Evolutionary conservation across 2,888 invertebrate species (phyloP).

Genomic region (Pyrrhopygopsis socrates): DNA sequence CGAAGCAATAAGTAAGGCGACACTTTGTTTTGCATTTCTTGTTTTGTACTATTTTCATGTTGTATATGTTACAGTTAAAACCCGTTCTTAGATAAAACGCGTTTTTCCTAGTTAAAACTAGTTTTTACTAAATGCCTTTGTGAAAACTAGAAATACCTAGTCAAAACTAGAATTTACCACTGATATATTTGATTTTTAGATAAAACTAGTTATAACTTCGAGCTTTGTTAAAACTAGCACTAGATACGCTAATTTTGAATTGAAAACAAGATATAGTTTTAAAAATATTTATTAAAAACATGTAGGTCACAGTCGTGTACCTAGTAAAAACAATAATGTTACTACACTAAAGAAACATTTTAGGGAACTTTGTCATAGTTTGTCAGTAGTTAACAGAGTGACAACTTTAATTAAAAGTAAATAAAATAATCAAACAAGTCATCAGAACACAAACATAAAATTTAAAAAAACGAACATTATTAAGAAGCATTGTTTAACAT

Average conservation of each 20-base stretch:
- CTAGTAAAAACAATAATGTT: too few species aligned
- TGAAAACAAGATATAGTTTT: too few species aligned
- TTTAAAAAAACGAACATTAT: neutral
- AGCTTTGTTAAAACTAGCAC: neutral
- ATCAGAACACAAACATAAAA: neutral
- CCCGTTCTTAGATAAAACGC: neutral
- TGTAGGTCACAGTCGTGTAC: too few species aligned
- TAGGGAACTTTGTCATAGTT: neutral
- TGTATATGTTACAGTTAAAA: neutral
- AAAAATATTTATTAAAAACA: too few species aligned
- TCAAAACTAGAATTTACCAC: slow-evolving; percentile 32
- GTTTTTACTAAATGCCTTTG: slow-evolving; percentile 14
- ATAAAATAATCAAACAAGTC: neutral
- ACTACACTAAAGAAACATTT: too few species aligned
- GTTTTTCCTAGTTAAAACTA: neutral
- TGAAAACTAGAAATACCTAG: slow-evolving; percentile 31
- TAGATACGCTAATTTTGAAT: neutral
- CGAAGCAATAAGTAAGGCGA: too few species aligned
- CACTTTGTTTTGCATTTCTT: too few species aligned
- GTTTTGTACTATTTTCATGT: too few species aligned
- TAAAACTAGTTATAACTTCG: neutral
- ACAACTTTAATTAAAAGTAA: neutral
- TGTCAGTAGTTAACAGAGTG: neutral
- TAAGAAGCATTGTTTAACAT: slow-evolving; percentile 2
- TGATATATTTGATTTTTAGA: neutral